Base-by-base conservation (phyloP, 2,797 vertebrate genomes). In the Hoplostethus atlanticus region DNA sequence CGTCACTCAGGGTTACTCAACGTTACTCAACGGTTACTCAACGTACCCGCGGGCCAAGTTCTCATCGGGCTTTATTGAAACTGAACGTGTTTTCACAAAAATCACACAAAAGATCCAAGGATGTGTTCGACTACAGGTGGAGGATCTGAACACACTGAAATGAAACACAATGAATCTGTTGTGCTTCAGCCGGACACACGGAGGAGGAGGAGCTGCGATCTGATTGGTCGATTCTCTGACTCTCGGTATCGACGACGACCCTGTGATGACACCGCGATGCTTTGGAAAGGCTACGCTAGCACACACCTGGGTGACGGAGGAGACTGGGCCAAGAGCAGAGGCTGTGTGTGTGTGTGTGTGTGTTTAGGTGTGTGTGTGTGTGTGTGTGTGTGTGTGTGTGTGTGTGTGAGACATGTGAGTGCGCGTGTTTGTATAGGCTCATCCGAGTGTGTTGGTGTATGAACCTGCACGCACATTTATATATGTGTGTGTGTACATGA, bases 281-380 rank as follows among this genome's bases (percentile, higher is more conserved):
- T 87, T 79, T 85, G 78, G 76, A 88, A 55, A 73, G 25, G 28
- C 73, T 59, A 72, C 83, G 83, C 71, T 76, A 80, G 84, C 84
- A 83, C 81, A 89, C 86, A 91, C 87, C 89, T 90, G 89, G 80
- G 86, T 80, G 79, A 87, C 60, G 84, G 84, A 83, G 80, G 72
- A 59, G 70, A 85, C 74, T 77, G 79, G n/a, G n/a, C n/a, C 83
- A 84, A 76, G 77, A 51, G 31, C 54, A 34, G 42, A 89, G 75
- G 74, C 63, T 55, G 59, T 40, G 63, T 21, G 21, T 21, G 21
- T 21, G 21, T 21, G 21, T 21, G 21, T 21, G 21, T 21, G 21
- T 21, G 21, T 21, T n/a, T n/a, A n/a, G n/a, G 51, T 34, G 52
- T 74, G 71, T 57, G 68, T 66, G 61, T 52, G 21, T 15, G 34